These are phyloP conservation scores for Atta cephalotes DNA, from an alignment of 1,140 invertebrate genomes.

Conservation along the genomic window DNA sequence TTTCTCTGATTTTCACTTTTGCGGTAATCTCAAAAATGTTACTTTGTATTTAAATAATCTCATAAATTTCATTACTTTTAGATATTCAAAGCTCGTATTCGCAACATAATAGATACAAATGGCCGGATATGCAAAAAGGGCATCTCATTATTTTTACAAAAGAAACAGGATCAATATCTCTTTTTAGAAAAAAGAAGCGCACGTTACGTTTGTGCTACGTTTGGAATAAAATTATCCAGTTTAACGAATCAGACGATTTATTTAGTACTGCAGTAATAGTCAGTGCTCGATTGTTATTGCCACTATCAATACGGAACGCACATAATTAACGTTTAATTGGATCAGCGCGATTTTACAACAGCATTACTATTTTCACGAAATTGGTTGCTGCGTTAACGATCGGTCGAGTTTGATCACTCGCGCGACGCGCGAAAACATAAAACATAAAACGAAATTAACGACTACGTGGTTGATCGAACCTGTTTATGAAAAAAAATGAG, in stretches of 20 bases:
- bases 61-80: background rate
- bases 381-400: slow-evolving; percentile 26
- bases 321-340: slow-evolving; percentile 45
- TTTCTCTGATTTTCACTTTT: no score
- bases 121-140: background rate
- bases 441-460: slow-evolving; percentile 55
- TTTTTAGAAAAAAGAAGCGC: background rate
- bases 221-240: slow-evolving; percentile 9
- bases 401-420: slow-evolving; percentile 32
- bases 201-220: background rate
- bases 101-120: background rate
- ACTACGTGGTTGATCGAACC: background rate
- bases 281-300: slow-evolving; percentile 12
- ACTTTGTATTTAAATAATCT: no score
- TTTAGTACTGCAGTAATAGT: background rate
- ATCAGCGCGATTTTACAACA: slow-evolving; percentile 29
- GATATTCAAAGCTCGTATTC: background rate
- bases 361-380: background rate
- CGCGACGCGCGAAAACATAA: slow-evolving; percentile 24
- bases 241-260: slow-evolving; percentile 22
- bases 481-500: slow-evolving; percentile 51
- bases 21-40: no score
- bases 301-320: background rate
- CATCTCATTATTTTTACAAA: slow-evolving; percentile 46
- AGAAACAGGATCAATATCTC: background rate